Percentiles rank a stretch among this genome's conserved stretches.
These are phyloP conservation scores for Campoplex nolae DNA, from an alignment of 2,888 invertebrate species.

Conservation along the genomic window DNA sequence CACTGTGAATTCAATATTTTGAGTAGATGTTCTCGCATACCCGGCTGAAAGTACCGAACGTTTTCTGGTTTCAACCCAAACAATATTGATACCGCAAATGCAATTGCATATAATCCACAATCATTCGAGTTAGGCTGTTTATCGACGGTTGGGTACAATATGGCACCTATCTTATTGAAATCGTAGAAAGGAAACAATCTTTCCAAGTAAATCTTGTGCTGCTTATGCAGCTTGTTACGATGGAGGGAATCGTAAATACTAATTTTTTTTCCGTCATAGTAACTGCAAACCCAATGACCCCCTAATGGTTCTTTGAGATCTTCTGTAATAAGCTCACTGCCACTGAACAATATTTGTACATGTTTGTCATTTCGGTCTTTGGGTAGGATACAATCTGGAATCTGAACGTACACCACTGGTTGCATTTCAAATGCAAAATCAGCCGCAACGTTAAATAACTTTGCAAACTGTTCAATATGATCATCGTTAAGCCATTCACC, in stretches of 20 bases:
- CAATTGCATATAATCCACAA: conserved; percentile 45
- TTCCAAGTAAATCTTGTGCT: conserved; percentile 53
- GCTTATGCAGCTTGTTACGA: conserved; percentile 28
- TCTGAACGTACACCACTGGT: conserved; percentile 1
- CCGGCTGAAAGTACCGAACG: conserved; percentile 11
- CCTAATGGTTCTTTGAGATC: not conserved
- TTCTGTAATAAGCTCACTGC: conserved; percentile 9
- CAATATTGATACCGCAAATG: conserved; percentile 45
- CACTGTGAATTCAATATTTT: conserved; percentile 23
- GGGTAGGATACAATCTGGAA: conserved; percentile 49
- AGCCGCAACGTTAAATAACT: conserved; percentile 37
- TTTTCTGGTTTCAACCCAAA: conserved; percentile 37
- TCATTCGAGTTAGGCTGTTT: conserved; percentile 34
- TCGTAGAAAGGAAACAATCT: conserved; percentile 57
- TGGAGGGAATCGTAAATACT: conserved; percentile 62
- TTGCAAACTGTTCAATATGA: conserved; percentile 52
- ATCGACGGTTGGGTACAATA: conserved; percentile 54
- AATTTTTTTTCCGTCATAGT: conserved; percentile 52
- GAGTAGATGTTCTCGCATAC: conserved; percentile 39
- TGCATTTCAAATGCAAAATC: conserved; percentile 40
- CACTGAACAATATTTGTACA: conserved; percentile 66
- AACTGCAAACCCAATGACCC: conserved; percentile 61
- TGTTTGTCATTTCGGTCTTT: conserved; percentile 49
- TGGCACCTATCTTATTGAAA: conserved; percentile 30
- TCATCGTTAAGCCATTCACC: conserved; percentile 46